Conservation (phyloP, 2,113 vertebrate genomes). For the Gracilinanus agilis region DNA sequence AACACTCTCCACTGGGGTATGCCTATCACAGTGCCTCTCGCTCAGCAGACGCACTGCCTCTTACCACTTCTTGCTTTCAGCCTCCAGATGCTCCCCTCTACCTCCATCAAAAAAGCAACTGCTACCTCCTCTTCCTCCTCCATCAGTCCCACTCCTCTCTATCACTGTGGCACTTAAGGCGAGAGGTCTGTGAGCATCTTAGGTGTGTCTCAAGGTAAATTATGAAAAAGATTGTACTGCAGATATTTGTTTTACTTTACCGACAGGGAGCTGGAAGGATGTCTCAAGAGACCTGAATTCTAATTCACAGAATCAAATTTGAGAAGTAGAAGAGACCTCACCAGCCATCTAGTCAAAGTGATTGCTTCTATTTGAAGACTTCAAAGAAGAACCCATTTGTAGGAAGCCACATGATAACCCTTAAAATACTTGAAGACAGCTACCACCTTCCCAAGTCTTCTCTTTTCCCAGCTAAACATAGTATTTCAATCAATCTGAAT, state of each 20-base stretch:
- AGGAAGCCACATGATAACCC: background rate
- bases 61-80: background rate
- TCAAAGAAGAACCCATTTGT: background rate
- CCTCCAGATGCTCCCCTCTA: background rate
- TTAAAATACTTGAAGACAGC: background rate
- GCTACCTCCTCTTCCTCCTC: background rate
- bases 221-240: background rate
- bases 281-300: background rate
- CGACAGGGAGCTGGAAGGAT: too few species aligned
- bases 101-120: background rate
- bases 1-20: background rate
- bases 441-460: background rate
- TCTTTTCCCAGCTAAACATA: background rate
- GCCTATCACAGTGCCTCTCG: background rate
- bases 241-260: background rate
- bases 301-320: background rate
- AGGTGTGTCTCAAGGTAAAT: background rate
- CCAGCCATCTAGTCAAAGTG: background rate
- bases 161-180: background rate
- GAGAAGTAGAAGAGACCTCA: background rate
- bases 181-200: background rate
- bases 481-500: background rate
- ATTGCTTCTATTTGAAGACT: background rate
- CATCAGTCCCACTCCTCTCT: background rate
- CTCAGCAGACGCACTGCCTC: background rate